phyloP scores from a whole-genome alignment of 1,140 invertebrate genomes.

The Caenorhabditis latens region DNA sequence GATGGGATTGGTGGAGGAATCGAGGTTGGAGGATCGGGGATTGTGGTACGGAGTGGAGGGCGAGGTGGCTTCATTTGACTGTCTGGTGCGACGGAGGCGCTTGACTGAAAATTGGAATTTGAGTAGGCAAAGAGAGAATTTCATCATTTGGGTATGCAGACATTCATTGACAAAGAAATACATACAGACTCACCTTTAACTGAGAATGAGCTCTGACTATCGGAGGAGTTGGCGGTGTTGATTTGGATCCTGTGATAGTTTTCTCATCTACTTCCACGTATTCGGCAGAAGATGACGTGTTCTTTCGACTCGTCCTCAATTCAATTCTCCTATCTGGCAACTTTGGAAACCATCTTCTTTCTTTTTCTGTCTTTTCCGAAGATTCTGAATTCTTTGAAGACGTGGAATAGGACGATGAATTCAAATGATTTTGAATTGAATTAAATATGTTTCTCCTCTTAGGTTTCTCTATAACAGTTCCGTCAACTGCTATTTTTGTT shows the following conservation, averaged over 20 bases:
- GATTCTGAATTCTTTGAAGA: not conserved
- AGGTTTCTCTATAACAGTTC: slow-evolving; percentile 21
- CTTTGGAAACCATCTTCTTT: slow-evolving; percentile 29
- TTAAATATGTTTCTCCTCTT: slow-evolving; percentile 29
- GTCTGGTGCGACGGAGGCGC: not conserved
- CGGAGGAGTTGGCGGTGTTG: not conserved
- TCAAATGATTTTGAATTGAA: slow-evolving; percentile 29
- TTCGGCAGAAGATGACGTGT: not conserved
- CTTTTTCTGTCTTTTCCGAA: not conserved
- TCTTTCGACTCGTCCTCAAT: slow-evolving; percentile 12
- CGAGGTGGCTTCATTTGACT: not conserved
- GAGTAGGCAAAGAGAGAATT: not conserved
- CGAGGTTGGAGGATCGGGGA: slow-evolving; percentile 29
- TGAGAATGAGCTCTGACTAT: slow-evolving; percentile 14
- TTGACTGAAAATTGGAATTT: not conserved
- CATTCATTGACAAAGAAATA: not conserved
- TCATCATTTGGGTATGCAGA: too few relatives aligned
- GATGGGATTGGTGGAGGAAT: slow-evolving; percentile 8
- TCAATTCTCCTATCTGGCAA: not conserved
- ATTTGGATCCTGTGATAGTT: not conserved
- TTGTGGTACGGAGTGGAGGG: not conserved
- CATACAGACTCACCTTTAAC: not conserved
- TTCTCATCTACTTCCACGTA: not conserved
- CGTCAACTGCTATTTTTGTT: slow-evolving; percentile 40
- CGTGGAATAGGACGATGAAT: not conserved